phyloP scores from a whole-genome alignment of 2,797 vertebrate genomes.

The Fundulus diaphanus region DNA sequence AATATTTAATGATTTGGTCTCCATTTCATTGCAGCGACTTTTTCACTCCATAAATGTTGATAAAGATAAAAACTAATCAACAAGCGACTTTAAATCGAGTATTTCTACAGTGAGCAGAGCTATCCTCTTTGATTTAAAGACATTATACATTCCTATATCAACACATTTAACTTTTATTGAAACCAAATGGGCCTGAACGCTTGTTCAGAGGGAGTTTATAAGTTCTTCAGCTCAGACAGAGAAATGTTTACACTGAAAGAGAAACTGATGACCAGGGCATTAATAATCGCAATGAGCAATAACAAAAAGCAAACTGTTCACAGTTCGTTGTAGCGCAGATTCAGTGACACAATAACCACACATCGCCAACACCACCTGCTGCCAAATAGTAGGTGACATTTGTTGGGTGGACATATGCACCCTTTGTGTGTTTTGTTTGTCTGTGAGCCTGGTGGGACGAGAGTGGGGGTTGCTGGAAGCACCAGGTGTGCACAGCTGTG shows the following conservation, averaged over 20 bases:
- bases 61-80: not conserved
- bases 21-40: too few relatives aligned
- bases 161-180: not conserved
- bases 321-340: not conserved
- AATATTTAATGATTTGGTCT: too few relatives aligned
- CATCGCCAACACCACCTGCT: slow-evolving; percentile 31
- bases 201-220: not conserved
- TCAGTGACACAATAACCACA: slow-evolving; percentile 25
- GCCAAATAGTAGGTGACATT: slow-evolving; percentile 25
- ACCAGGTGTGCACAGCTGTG: slow-evolving; percentile 70
- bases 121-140: not conserved
- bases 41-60: too few relatives aligned
- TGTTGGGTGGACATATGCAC: slow-evolving; percentile 1
- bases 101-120: not conserved
- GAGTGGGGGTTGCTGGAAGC: slow-evolving; percentile 6
- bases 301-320: not conserved
- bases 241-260: slow-evolving; percentile 16
- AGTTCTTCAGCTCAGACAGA: not conserved
- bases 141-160: not conserved
- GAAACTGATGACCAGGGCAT: not conserved
- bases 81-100: not conserved
- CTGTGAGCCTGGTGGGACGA: slow-evolving; percentile 13
- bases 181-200: not conserved
- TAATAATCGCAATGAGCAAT: not conserved
- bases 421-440: slow-evolving; percentile 9